Conservation (phyloP, 2,113 vertebrate genomes). For the Cricetomys ansorgei region DNA sequence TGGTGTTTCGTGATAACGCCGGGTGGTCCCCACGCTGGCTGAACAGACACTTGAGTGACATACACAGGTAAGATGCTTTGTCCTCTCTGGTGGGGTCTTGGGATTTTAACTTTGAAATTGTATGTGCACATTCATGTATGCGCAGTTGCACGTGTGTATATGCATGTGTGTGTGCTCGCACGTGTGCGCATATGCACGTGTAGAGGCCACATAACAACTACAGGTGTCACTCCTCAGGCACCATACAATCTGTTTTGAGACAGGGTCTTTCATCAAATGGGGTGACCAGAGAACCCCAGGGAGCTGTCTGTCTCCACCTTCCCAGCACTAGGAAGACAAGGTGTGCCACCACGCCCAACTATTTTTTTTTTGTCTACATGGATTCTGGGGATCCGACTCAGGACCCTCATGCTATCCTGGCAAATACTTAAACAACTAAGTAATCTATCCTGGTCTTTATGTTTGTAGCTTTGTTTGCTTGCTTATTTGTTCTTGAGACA, state of each 20-base stretch:
- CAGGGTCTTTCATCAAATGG: neutral
- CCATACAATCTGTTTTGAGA: neutral
- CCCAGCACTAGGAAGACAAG: too few relatives aligned
- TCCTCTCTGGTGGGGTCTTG: neutral
- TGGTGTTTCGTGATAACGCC: neutral
- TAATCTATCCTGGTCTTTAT: neutral
- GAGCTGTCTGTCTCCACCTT: too few relatives aligned
- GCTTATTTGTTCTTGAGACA: neutral
- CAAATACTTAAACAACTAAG: neutral
- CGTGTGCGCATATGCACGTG: neutral
- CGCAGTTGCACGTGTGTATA: neutral
- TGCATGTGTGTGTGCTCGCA: neutral
- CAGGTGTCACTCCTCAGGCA: neutral
- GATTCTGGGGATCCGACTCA: too few relatives aligned
- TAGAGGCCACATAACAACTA: neutral
- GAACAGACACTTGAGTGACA: rapidly evolving
- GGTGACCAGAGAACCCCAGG: neutral
- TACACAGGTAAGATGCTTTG: neutral
- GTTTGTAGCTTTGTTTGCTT: too few relatives aligned
- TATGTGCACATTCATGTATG: neutral
- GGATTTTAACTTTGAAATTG: neutral
- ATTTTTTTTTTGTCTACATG: neutral
- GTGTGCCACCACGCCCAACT: neutral
- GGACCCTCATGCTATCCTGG: neutral
- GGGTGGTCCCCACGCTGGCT: neutral